phyloP scores from a whole-genome alignment of 2,113 vertebrate genomes.

The Cisticola juncidis region DNA sequence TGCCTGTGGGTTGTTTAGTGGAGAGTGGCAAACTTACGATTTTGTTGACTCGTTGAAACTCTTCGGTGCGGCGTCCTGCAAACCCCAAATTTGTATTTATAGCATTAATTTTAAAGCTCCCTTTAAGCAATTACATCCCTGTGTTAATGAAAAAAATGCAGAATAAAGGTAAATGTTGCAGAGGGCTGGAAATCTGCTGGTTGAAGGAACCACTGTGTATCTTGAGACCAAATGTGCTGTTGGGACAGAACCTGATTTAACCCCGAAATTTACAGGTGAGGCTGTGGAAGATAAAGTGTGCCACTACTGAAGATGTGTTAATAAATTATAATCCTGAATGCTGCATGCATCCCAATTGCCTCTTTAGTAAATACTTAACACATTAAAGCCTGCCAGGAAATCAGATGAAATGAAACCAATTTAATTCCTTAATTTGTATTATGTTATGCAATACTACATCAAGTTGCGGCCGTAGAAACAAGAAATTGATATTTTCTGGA shows the following conservation, averaged over 20 bases:
- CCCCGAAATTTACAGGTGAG: slow-evolving; percentile 66
- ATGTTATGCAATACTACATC: slow-evolving; percentile 70
- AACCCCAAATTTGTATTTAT: slow-evolving; percentile 76
- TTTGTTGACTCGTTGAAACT: slow-evolving; percentile 78
- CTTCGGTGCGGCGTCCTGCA: slow-evolving; percentile 50
- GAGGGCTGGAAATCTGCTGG: neutral
- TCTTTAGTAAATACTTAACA: slow-evolving; percentile 69
- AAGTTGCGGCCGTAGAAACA: slow-evolving; percentile 24
- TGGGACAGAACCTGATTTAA: slow-evolving; percentile 58
- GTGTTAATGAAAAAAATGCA: neutral
- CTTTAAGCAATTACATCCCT: slow-evolving; percentile 55
- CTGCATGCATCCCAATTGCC: slow-evolving; percentile 65
- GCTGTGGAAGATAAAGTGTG: slow-evolving; percentile 54
- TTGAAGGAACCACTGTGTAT: neutral
- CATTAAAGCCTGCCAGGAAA: slow-evolving; percentile 65
- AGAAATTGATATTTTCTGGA: slow-evolving; percentile 50
- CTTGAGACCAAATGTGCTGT: neutral
- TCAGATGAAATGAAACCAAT: slow-evolving; percentile 70
- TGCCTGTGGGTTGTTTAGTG: slow-evolving; percentile 68
- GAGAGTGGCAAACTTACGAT: slow-evolving; percentile 57
- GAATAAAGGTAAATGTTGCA: slow-evolving; percentile 64
- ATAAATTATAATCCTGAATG: slow-evolving; percentile 66
- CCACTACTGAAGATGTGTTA: slow-evolving; percentile 68
- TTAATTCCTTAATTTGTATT: slow-evolving; percentile 70
- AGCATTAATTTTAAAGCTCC: slow-evolving; percentile 74